Evolutionary conservation across 1,140 invertebrate genomes (phyloP), one percentile per base, ranked within the genome.

Genomic region (Megalonaias nervosa): DNA sequence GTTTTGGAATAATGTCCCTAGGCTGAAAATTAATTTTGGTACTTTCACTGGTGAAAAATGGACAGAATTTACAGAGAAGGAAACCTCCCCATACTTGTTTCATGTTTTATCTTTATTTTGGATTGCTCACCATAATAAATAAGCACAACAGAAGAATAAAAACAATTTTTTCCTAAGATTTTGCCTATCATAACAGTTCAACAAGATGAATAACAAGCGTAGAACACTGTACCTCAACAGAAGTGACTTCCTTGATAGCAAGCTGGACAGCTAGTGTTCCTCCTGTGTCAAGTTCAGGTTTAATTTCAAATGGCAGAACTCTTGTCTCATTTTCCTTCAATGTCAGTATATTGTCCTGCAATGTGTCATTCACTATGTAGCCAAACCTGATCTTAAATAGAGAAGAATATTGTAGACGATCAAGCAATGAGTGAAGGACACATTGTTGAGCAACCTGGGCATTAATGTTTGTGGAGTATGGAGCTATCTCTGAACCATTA

Each of bases 301-400:
- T 60, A 15, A 82, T 48, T 17, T 48, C 12, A 62, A 82, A 79
- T 31, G 81, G 81, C n/a, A 82, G 59, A 17, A 73, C 60, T 38
- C 59, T 70, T 16, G 74, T 58, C 55, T 61, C 60, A 21, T 69
- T 58, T 15, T 82, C 77, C 12, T 56, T 26, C 59, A 79, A 23
- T 16, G 62, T n/a, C 31, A 73, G 38, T 21, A 38, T 56, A 14
- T 67, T 73, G 31, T 75, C 72, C n/a, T 75, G 58, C 16, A 79
- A 19, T 17, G 57, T 75, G 59, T 57, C 55, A n/a, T 72, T 59
- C 61, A 75, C 72, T 5, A 73, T 67, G 62, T 55, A 12, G 13
- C 62, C 72, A 75, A 75, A 75, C 67, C 62, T 75, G 66, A 62
- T 60, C 60, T 64, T 68, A 61, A 75, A 75, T 38, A 70, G 69